phyloP scores from a whole-genome alignment of 2,113 vertebrate genomes.

The Gallinago paraguaiae region DNA sequence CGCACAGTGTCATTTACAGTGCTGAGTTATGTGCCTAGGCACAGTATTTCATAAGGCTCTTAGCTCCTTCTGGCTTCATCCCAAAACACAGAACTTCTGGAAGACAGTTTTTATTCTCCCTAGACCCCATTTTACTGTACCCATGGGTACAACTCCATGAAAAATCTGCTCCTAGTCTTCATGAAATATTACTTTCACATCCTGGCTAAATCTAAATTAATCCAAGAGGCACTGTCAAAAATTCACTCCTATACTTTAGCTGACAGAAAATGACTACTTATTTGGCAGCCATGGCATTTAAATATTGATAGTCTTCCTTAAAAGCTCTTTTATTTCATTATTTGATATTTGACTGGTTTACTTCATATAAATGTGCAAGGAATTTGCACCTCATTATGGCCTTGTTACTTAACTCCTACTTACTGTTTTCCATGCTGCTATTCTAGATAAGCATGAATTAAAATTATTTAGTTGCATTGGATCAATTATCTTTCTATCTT shows the following conservation, averaged over 20 bases:
- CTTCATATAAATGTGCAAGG: slow-evolving; percentile 17
- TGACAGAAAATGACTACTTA: slow-evolving; percentile 11
- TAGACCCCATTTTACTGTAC: background rate
- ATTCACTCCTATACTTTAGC: background rate
- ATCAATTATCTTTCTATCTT: background rate
- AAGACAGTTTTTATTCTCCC: background rate
- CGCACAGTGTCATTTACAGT: background rate
- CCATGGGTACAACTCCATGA: background rate
- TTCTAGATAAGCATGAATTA: background rate
- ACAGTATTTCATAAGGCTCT: background rate
- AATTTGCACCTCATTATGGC: slow-evolving; percentile 32
- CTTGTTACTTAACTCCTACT: slow-evolving; percentile 31
- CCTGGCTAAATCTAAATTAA: slow-evolving; percentile 38
- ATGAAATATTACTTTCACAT: slow-evolving; percentile 43
- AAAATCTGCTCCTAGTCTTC: background rate
- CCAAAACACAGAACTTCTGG: background rate
- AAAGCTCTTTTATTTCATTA: slow-evolving; percentile 25
- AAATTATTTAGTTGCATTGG: background rate
- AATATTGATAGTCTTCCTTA: slow-evolving; percentile 42
- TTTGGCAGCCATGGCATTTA: slow-evolving; percentile 18
- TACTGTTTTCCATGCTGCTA: background rate
- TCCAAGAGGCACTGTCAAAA: slow-evolving; percentile 14
- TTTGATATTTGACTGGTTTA: slow-evolving; percentile 33
- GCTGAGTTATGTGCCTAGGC: background rate
- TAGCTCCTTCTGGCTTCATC: background rate